Conservation (phyloP, 2,888 invertebrate species). For the Lepidocyrtinus sp. region DNA sequence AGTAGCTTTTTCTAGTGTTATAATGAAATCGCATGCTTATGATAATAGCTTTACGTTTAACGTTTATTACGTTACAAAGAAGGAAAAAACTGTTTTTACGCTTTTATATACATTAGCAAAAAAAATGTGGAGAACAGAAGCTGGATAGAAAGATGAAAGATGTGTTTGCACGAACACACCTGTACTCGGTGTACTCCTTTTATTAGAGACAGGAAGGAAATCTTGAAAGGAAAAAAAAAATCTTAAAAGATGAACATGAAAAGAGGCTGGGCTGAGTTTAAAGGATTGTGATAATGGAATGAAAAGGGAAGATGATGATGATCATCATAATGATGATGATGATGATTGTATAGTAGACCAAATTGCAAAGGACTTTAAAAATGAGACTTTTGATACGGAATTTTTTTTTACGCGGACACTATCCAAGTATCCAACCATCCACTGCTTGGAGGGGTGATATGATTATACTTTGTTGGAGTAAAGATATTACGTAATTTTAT, state of each 20-base stretch:
- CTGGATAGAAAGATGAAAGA: not conserved
- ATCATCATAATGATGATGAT: constrained; percentile 16
- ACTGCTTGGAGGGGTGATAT: too few relatives aligned
- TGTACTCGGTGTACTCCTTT: not conserved
- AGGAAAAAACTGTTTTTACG: constrained; percentile 21
- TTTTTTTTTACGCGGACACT: not conserved
- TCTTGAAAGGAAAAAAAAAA: constrained; percentile 26
- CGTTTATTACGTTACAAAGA: too few relatives aligned
- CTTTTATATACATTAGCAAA: not conserved
- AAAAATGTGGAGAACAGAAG: too few relatives aligned
- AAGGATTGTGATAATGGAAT: constrained; percentile 50
- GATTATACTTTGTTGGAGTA: too few relatives aligned
- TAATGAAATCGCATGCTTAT: constrained; percentile 51
- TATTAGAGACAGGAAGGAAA: constrained; percentile 54
- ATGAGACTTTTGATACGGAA: not conserved
- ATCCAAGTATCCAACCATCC: too few relatives aligned
- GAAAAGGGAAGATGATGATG: constrained; percentile 41
- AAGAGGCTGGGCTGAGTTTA: too few relatives aligned
- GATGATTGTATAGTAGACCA: not conserved
- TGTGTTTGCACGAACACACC: not conserved
- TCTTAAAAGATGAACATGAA: constrained; percentile 2
- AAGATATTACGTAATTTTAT: not conserved
- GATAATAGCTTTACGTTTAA: constrained; percentile 24
- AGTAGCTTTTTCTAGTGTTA: not conserved
- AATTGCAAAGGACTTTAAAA: not conserved